Percentiles rank a stretch among this genome's conserved stretches.
Evolutionary conservation across 2,797 vertebrate species (phyloP).

Genomic region (Enteromius anoplus): DNA sequence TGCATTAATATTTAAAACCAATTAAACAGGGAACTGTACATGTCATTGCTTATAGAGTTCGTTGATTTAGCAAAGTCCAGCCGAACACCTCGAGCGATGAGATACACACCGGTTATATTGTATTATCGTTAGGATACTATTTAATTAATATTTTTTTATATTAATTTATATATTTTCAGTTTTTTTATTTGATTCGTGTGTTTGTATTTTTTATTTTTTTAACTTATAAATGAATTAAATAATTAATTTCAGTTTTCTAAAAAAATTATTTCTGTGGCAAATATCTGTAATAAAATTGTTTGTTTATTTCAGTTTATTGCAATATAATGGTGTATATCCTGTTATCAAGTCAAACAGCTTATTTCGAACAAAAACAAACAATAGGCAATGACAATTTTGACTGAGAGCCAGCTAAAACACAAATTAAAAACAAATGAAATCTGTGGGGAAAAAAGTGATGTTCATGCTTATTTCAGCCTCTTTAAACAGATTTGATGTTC

Average conservation of each 20-base stretch:
- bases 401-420: neutral
- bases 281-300: too few species aligned
- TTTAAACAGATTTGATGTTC: neutral
- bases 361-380: neutral
- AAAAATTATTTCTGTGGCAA: too few species aligned
- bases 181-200: neutral
- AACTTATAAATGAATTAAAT: too few species aligned
- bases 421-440: neutral
- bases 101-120: neutral
- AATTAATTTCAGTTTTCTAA: too few species aligned
- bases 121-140: neutral
- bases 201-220: too few species aligned
- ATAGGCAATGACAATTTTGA: neutral
- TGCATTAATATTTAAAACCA: conserved; percentile 49
- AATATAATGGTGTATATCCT: neutral
- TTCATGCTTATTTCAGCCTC: neutral
- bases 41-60: conserved; percentile 24
- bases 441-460: neutral
- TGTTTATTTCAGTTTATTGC: neutral
- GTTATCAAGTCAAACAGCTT: neutral
- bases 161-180: neutral
- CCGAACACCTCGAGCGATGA: neutral
- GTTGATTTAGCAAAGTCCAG: conserved; percentile 16
- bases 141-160: neutral
- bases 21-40: conserved; percentile 44